Percentiles rank a stretch among this genome's conserved stretches.
Conservation (phyloP, 2,113 vertebrate species). For the Abramis brama region DNA sequence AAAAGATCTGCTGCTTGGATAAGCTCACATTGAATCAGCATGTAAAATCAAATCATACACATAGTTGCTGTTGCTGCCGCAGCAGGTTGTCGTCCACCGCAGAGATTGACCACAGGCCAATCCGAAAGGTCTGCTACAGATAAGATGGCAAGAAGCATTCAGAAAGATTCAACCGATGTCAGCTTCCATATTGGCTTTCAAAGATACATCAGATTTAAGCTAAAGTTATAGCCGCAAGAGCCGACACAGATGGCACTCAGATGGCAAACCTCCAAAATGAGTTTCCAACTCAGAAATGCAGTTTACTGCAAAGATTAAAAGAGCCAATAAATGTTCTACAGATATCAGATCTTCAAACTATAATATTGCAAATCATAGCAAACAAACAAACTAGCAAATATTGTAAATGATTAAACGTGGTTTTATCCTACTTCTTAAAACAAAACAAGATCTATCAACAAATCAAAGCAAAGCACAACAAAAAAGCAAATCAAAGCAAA, state of each 20-base stretch:
- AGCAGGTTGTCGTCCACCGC: background rate
- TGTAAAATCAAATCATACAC: background rate
- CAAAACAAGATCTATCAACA: too few relatives aligned
- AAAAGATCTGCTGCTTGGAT: slow-evolving; percentile 9
- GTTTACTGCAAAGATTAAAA: slow-evolving; percentile 21
- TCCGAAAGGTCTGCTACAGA: background rate
- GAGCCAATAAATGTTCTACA: background rate
- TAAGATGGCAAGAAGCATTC: slow-evolving; percentile 22
- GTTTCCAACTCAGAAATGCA: slow-evolving; percentile 25
- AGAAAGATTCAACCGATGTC: slow-evolving; percentile 25
- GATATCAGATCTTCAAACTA: background rate
- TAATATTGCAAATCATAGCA: background rate
- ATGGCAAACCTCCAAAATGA: background rate
- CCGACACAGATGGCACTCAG: slow-evolving; percentile 18
- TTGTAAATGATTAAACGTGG: background rate
- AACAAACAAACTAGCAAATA: background rate
- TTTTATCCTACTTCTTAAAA: background rate
- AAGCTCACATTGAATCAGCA: slow-evolving; percentile 3
- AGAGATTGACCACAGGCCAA: background rate
- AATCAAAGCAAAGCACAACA: too few relatives aligned
- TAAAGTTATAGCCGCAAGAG: slow-evolving; percentile 25
- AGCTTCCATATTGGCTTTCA: slow-evolving; percentile 8
- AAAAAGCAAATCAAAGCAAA: too few relatives aligned
- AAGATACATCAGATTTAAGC: slow-evolving; percentile 7
- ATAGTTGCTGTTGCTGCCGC: background rate